A percentile compares a stretch with the other conserved stretches of the same genome.
phyloP scores from a whole-genome alignment of 2,113 vertebrate species.

The Panurus biarmicus region DNA sequence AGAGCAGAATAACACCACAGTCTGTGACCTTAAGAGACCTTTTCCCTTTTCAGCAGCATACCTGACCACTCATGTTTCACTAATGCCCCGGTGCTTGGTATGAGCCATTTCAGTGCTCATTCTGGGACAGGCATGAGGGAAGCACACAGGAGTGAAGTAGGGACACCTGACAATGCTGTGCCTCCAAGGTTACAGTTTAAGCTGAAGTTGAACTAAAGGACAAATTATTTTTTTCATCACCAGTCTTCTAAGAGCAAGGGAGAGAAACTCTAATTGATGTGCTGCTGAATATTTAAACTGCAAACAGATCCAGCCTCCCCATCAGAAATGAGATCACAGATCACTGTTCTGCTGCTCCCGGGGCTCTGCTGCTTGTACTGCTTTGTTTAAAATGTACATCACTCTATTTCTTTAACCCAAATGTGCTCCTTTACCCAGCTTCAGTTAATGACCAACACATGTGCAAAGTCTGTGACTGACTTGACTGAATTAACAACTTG shows the following conservation, averaged over 20 bases:
- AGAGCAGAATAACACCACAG: background rate
- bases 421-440: background rate
- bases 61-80: background rate
- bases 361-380: background rate
- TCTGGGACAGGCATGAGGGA: background rate
- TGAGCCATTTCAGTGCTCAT: background rate
- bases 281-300: background rate
- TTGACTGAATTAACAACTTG: background rate
- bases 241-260: background rate
- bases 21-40: background rate
- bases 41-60: background rate
- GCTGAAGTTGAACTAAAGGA: background rate
- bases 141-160: background rate
- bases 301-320: background rate
- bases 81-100: background rate
- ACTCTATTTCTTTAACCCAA: background rate
- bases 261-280: background rate
- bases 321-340: background rate
- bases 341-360: background rate
- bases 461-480: background rate
- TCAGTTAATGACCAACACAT: background rate
- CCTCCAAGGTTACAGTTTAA: constrained; percentile 20
- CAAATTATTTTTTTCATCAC: background rate
- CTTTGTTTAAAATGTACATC: background rate
- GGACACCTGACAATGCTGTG: background rate